Conservation (phyloP, 2,113 vertebrate species). For the Nematolebias whitei region DNA sequence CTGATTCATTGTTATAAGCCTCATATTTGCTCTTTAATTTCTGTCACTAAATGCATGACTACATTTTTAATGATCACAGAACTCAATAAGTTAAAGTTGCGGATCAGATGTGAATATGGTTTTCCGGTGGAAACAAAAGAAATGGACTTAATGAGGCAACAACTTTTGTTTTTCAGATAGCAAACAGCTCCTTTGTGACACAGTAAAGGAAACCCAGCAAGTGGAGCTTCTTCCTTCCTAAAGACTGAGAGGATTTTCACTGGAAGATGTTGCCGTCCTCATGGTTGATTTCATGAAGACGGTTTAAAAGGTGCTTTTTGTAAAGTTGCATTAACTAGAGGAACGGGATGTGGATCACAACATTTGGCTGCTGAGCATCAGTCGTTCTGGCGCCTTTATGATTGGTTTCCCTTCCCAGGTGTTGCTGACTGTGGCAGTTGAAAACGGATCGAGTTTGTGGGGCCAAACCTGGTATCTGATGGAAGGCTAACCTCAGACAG, state of each 20-base stretch:
- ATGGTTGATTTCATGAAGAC: slow-evolving; percentile 14
- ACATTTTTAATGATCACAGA: too few relatives aligned
- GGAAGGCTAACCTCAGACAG: slow-evolving; percentile 70
- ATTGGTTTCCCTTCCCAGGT: slow-evolving; percentile 55
- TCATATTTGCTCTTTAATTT: too few relatives aligned
- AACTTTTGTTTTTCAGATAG: slow-evolving; percentile 51
- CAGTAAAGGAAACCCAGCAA: slow-evolving; percentile 17
- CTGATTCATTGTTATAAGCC: background rate
- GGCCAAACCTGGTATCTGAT: slow-evolving; percentile 69
- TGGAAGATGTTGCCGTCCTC: slow-evolving; percentile 6
- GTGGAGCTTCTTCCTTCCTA: slow-evolving; percentile 11
- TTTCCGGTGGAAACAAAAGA: background rate
- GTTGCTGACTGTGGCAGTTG: slow-evolving; percentile 64
- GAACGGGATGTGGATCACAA: background rate
- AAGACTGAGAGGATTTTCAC: slow-evolving; percentile 22
- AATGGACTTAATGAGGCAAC: background rate
- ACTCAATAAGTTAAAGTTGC: too few relatives aligned
- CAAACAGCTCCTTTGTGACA: slow-evolving; percentile 11
- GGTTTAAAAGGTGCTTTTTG: slow-evolving; percentile 1
- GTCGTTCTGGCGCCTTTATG: slow-evolving; percentile 32
- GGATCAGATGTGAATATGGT: background rate
- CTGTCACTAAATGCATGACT: too few relatives aligned
- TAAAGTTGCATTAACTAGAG: slow-evolving; percentile 5
- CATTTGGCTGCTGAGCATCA: background rate
- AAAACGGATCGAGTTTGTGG: slow-evolving; percentile 47